Base-by-base conservation (phyloP, 2,888 invertebrate genomes). In the Drosophila gaucha region DNA sequence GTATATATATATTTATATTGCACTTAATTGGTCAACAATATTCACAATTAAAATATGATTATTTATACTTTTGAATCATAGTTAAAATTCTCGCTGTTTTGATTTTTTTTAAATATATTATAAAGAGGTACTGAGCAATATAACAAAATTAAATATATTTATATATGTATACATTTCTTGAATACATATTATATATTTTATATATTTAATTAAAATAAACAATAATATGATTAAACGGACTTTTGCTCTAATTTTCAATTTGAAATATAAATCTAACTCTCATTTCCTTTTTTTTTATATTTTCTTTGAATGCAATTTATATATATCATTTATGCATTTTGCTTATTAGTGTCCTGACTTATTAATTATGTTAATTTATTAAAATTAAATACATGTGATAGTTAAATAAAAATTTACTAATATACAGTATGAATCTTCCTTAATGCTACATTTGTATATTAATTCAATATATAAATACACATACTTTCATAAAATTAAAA, bases 11-110 rank as follows among this genome's bases (percentile, higher is more conserved):
- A 67, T 43, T 44, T 67, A n/a, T 43, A 72, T 49, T 50, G 41
- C 49, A 50, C 44, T 43, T 46, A 30, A 47, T 51, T 57, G 50
- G 67, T 57, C 72, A 65, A 67, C 72, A 65, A 67, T 72, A 65
- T 67, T 52, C 73, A 66, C 66, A 28, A 50, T 44, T 16, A 3
- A 35, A 35, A 8, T n/a, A n/a, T n/a, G n/a, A n/a, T n/a, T n/a
- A n/a, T n/a, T n/a, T n/a, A n/a, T n/a, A n/a, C n/a, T n/a, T n/a
- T 28, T 28, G 28, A 3, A 9, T 28, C 28, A 28, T 28, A 9
- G 28, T 28, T 6, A 3, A 6, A 28, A 28, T 28, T 28, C n/a
- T n/a, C n/a, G n/a, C n/a, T n/a, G n/a, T n/a, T n/a, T n/a, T n/a
- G n/a, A n/a, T n/a, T n/a, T n/a, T n/a, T n/a, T n/a, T n/a, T n/a